Base-by-base conservation (phyloP, 1,140 invertebrate genomes). In the Oreohelix idahoensis region DNA sequence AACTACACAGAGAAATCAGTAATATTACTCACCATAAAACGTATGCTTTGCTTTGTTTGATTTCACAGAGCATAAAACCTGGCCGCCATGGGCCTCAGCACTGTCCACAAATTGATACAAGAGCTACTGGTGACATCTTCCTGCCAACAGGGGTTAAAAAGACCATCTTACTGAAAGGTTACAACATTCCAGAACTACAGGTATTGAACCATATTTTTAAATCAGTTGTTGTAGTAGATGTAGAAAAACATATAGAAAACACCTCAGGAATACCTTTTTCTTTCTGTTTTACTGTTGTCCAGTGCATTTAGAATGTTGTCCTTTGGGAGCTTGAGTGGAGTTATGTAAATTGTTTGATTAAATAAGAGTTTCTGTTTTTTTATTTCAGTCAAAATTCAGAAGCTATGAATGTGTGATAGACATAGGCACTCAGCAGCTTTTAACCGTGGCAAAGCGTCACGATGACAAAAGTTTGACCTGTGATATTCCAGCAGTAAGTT, bases 41-140 rank as follows among this genome's bases (percentile, higher is more conserved):
- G n/a, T n/a, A n/a, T n/a, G n/a, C n/a, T n/a, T n/a, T n/a, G 17
- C 45, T 11, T 5, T 58, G 23, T 63, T 75, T 17, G 49, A 23
- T 38, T 73, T 84, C 77, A 20, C 86, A 89, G 88, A 86, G 83
- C 53, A 85, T 69, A 4, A 84, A 85, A 53, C 81, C 84, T 32
- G 85, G 86, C 35, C 76, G 71, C 26, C 76, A 77, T 39, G 88
- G 88, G 10, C 73, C 86, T 0, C 58, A 84, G 32, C 86, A 87
- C 79, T 89, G 88, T 79, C 88, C 88, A 26, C 79, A 83, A 32
- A 87, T 89, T 79, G 87, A 88, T 45, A 85, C 82, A 11, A 79
- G 84, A 42, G 63, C 70, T 20, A 89, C 87, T 5, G 85, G 82
- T 17, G 80, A 81, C 20, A 86, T 89, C 32, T 88, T 84, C 63